Percentiles rank a stretch among this genome's conserved stretches.
Evolutionary conservation across 2,888 invertebrate species (phyloP).

Genomic region (Caenorhabditis sinica): DNA sequence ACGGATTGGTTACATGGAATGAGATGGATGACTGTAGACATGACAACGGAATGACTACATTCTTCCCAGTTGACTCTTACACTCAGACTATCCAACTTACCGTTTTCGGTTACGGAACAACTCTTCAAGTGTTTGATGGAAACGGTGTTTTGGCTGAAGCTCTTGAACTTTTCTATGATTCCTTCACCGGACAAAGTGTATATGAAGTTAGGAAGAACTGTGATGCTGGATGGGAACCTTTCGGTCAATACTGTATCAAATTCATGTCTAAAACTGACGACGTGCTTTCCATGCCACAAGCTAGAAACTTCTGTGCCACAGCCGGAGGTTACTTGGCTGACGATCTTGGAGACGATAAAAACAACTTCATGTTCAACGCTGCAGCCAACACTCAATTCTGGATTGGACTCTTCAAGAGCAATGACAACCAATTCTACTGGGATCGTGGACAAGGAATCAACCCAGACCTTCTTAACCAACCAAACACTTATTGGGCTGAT

Average conservation of each 20-base stretch:
- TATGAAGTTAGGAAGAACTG: constrained; percentile 72
- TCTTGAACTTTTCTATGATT: constrained; percentile 65
- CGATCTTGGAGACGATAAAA: constrained; percentile 72
- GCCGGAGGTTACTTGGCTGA: constrained; percentile 75
- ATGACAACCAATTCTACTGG: constrained; percentile 65
- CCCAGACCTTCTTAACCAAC: constrained; percentile 56
- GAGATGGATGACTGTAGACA: constrained; percentile 58
- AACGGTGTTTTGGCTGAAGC: constrained; percentile 58
- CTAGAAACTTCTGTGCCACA: constrained; percentile 68
- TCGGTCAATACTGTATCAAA: constrained; percentile 72
- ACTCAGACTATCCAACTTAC: constrained; percentile 72
- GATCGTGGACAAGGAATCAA: constrained; percentile 63
- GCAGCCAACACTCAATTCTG: constrained; percentile 68
- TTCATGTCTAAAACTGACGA: constrained; percentile 48
- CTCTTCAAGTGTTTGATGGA: constrained; percentile 55
- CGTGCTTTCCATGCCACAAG: constrained; percentile 63
- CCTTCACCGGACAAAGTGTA: constrained; percentile 61
- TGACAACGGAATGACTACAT: constrained; percentile 55
- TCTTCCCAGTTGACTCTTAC: constrained; percentile 76
- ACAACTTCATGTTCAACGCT: constrained; percentile 61
- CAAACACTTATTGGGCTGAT: constrained; percentile 63
- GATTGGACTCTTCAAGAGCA: constrained; percentile 67
- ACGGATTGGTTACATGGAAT: constrained; percentile 62
- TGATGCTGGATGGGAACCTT: constrained; percentile 71
- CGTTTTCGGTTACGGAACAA: constrained; percentile 65